Evolutionary conservation across 2,113 vertebrate genomes (phyloP), one percentile per base, ranked within the genome.

Genomic region (Oostethus manadensis): DNA sequence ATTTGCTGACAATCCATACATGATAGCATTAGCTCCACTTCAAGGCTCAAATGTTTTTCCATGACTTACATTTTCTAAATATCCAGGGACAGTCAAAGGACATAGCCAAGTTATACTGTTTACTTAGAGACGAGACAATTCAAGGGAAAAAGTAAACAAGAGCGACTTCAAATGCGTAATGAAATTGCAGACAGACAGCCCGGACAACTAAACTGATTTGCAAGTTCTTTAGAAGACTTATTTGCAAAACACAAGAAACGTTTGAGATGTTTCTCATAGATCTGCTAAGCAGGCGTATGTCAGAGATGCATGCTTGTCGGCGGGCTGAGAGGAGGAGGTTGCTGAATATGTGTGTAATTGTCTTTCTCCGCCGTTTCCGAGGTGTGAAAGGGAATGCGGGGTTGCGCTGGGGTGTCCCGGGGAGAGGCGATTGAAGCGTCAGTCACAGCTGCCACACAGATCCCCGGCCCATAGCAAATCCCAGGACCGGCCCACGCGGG

Each of bases 361-460:
- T 86, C 81, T 85, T 85, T 78, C 71, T 66, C 55, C 64, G 70
- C 76, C 74, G 80, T 86, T 88, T 88, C 86, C 84, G 82, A 87
- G 86, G 88, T 77, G 84, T 88, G 86, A 89, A 88, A 87, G 85
- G 75, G 86, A 86, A 85, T 86, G 85, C 70, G 58, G 82, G 76
- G 78, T 76, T 83, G 84, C 61, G n/a, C 72, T 69, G 76, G 78
- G 88, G 74, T 51, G 77, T 89, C 87, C 87, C 74, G 60, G 84
- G 71, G 89, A 78, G 87, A 76, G 66, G 69, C 87, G 78, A 90
- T 88, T 89, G 88, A 90, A 87, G 79, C 82, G 78, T 87, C 82
- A 88, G 76, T 89, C 87, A 88, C 88, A 89, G 86, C 88, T 90
- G 88, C 87, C 89, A 89, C 84, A 81, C 79, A 75, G 84, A 74